Conservation (phyloP, 2,113 vertebrate genomes). For the Strix uralensis region DNA sequence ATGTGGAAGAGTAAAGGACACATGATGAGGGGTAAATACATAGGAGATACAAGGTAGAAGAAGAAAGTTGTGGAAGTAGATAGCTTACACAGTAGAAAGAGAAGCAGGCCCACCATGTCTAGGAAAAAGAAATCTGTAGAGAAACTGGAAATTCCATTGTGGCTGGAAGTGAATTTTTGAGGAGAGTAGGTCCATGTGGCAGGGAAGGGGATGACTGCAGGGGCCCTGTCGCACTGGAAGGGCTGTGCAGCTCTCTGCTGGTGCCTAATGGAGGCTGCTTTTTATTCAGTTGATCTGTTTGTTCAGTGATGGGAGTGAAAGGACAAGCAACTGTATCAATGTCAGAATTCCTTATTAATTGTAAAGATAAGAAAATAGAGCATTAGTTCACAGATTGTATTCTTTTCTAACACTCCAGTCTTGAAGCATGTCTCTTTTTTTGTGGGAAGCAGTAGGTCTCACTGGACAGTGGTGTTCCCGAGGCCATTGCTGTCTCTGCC, state of each 20-base stretch:
- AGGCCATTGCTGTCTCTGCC: neutral
- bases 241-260: fast-evolving
- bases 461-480: neutral
- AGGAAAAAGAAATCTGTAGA: neutral
- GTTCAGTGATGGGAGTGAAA: neutral
- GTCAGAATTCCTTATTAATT: neutral
- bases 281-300: neutral
- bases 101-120: fast-evolving
- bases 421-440: neutral
- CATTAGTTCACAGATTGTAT: fast-evolving
- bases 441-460: neutral
- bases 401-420: neutral
- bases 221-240: fast-evolving
- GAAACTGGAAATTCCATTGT: neutral
- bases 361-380: neutral
- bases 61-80: neutral
- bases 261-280: neutral
- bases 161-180: neutral
- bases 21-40: neutral
- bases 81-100: neutral
- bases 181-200: neutral
- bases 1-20: neutral
- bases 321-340: fast-evolving
- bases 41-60: neutral
- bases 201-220: fast-evolving